phyloP scores from a whole-genome alignment of 2,113 vertebrate genomes.

The Melospiza georgiana region DNA sequence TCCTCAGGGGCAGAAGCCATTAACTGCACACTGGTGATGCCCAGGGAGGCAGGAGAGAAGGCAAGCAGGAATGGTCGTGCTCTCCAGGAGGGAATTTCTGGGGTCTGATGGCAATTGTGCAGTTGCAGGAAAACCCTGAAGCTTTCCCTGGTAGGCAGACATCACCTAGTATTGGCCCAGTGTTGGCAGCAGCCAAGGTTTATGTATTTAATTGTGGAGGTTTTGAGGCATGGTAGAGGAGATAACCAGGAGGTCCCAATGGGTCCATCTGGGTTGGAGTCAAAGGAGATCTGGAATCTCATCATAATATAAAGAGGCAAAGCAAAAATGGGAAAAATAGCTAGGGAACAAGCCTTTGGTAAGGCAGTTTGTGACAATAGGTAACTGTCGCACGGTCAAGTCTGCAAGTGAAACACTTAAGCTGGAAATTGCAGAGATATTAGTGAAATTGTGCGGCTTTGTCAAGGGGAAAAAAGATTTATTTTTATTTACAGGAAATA shows the following conservation, averaged over 20 bases:
- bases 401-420: neutral
- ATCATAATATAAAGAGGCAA: neutral
- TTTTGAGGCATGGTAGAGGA: neutral
- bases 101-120: neutral
- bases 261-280: neutral
- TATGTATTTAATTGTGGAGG: neutral
- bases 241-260: neutral
- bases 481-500: neutral
- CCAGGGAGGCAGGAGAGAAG: neutral
- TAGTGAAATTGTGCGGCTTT: neutral
- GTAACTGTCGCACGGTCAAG: neutral
- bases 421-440: neutral
- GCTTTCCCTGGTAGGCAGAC: neutral
- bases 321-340: neutral
- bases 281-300: neutral
- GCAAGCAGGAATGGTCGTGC: neutral
- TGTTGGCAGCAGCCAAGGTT: neutral
- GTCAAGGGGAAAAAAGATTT: neutral
- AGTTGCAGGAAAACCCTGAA: neutral
- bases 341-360: neutral
- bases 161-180: neutral
- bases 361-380: neutral
- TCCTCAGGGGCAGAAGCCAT: neutral
- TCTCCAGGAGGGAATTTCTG: neutral
- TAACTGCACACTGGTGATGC: neutral